Base-by-base conservation (phyloP, 2,888 invertebrate genomes). In the Aphelenchoides bicaudatus region DNA sequence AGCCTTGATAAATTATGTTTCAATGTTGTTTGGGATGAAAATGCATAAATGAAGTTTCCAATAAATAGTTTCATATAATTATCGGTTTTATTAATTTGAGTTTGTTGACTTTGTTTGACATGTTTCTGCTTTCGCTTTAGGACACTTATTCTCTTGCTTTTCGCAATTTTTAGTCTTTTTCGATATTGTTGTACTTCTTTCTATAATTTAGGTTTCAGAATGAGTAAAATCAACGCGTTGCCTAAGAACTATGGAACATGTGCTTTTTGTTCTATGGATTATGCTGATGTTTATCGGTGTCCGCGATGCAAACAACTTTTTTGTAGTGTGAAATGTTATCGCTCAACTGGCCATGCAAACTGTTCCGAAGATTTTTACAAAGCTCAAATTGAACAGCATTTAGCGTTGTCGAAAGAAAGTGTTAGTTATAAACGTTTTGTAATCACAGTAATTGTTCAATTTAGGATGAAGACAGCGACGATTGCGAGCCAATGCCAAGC, bases 341-440 rank as follows among this genome's bases (percentile, higher is more conserved):
- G 43, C 27, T 27, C 25, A n/a, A 16, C 21, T 16, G 29, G 21
- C 8, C 55, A 54, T 25, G 25, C 27, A 19, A 37, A 46, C 52
- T 54, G 55, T 46, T 54, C 55, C 2, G 30, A 59, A 13, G 19
- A 3, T 1, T 54, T 54, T 8, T 54, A 54, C 29, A 29, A 54
- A 27, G 55, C 52, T 8, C 55, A 54, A 19, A 51, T 51, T 13
- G 52, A 37, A 8, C 31, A 29, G 25, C 37, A 47, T 3, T 16
- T 51, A 25, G 25, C 16, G 43, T 10, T 43, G 23, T 10, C 21
- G 10, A 21, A 43, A 43, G 34, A 34, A n/a, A n/a, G n/a, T n/a
- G 34, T 34, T 10, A 34, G 34, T 34, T 34, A 6, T 21, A 6
- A 16, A 16, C 19, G 6, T 43, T 43, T 43, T n/a, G n/a, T n/a